These are phyloP conservation scores for Machimus rusticus DNA, from an alignment of 2,888 invertebrate species.

Conservation along the genomic window DNA sequence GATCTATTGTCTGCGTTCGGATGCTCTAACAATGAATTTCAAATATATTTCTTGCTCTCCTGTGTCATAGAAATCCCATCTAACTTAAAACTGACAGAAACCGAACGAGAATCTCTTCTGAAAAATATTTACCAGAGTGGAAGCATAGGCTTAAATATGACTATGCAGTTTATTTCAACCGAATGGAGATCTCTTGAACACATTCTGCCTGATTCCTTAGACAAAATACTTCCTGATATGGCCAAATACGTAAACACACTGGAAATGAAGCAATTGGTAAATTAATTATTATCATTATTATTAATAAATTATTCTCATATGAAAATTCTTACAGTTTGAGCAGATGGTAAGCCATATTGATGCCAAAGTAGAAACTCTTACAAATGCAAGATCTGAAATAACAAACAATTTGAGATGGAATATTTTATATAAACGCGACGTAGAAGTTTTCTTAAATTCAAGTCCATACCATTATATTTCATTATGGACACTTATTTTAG, in stretches of 20 bases:
- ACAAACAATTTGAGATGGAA: constrained; percentile 11
- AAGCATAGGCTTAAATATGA: not conserved
- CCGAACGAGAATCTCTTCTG: not conserved
- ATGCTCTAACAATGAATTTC: not conserved
- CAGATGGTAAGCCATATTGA: not conserved
- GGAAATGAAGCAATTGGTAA: not conserved
- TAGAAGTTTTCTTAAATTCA: not conserved
- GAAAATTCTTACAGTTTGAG: not conserved
- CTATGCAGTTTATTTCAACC: not conserved
- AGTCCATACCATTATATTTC: not conserved
- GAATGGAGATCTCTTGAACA: not conserved
- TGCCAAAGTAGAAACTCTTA: not conserved
- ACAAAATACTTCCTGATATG: not conserved
- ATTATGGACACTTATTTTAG: not conserved
- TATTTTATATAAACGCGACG: not conserved
- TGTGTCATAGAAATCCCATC: not conserved
- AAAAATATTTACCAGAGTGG: not conserved
- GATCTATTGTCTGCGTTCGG: not conserved
- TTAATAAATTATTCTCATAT: not conserved
- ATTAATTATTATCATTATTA: not conserved
- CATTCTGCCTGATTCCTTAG: not conserved
- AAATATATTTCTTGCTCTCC: not conserved
- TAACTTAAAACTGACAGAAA: not conserved
- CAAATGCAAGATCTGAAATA: not conserved
- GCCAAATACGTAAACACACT: constrained; percentile 8